Evolutionary conservation across 2,888 invertebrate species (phyloP).

Genomic region (Galeopsomyia nigrocyanea): DNA sequence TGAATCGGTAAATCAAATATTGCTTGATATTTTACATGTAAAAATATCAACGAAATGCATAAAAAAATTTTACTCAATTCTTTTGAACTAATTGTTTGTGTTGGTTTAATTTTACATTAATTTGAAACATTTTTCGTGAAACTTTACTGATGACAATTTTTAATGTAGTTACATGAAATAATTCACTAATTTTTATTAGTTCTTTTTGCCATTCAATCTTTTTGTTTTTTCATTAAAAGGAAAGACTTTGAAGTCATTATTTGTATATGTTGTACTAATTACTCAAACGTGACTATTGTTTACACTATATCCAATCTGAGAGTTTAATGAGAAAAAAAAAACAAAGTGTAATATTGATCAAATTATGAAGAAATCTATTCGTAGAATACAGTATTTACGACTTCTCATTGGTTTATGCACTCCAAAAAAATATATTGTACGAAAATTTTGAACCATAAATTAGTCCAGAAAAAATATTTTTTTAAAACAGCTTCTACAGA

Average conservation of each 20-base stretch:
- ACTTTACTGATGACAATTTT: too few species aligned
- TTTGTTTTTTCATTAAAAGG: constrained; percentile 19
- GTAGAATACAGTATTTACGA: too few species aligned
- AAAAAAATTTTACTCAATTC: constrained; percentile 49
- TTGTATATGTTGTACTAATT: constrained; percentile 44
- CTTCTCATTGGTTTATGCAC: too few species aligned
- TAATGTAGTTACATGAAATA: constrained; percentile 21
- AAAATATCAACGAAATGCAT: constrained; percentile 62
- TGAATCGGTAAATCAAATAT: constrained; percentile 62
- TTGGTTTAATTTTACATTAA: constrained; percentile 20
- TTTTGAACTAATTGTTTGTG: constrained; percentile 20
- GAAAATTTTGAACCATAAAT: too few species aligned
- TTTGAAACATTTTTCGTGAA: too few species aligned
- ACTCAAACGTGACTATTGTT: constrained; percentile 54
- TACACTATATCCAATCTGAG: too few species aligned
- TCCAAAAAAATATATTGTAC: too few species aligned
- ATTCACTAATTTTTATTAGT: constrained; percentile 26
- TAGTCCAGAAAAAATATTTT: too few species aligned
- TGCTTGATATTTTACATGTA: constrained; percentile 65
- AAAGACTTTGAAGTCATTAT: constrained; percentile 38
- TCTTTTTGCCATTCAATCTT: constrained; percentile 6
- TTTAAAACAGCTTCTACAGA: too few species aligned
- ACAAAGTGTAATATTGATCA: too few species aligned
- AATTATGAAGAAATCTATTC: too few species aligned
- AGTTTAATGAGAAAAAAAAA: too few species aligned